phyloP scores from a whole-genome alignment of 1,140 invertebrate genomes.

The Drosophila ogumai region DNA sequence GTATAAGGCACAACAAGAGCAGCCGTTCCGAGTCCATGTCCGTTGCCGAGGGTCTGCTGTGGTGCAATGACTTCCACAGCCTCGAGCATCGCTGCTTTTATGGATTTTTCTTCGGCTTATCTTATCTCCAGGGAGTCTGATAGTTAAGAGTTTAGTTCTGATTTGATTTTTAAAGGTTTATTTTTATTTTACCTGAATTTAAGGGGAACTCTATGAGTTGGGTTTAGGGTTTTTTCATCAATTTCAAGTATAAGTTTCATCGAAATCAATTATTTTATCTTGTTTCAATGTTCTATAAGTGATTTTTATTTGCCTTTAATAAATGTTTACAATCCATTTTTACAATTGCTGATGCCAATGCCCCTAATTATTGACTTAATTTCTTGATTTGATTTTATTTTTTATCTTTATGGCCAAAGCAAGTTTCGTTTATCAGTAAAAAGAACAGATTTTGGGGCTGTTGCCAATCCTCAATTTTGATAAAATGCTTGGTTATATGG shows the following conservation, averaged over 20 bases:
- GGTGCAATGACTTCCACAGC: constrained; percentile 7
- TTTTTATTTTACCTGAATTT: not conserved
- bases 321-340: constrained; percentile 28
- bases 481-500: not conserved
- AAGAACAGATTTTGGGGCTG: not conserved
- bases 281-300: not conserved
- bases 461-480: not conserved
- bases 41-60: not conserved
- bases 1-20: not conserved
- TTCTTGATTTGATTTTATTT: constrained; percentile 3
- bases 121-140: not conserved
- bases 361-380: constrained; percentile 8
- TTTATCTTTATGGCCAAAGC: constrained; percentile 19
- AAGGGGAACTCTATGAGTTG: not conserved
- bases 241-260: no score
- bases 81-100: constrained; percentile 13
- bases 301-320: constrained; percentile 23
- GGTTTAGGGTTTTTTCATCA: not conserved
- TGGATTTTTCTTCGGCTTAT: not conserved
- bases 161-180: not conserved
- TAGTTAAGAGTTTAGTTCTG: no score
- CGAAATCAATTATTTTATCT: constrained; percentile 11
- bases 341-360: constrained; percentile 1
- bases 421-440: constrained; percentile 5
- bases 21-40: constrained; percentile 5